Percentiles rank a stretch among this genome's conserved stretches.
Evolutionary conservation across 2,797 vertebrate genomes (phyloP).

Genomic region (Microhierax caerulescens): DNA sequence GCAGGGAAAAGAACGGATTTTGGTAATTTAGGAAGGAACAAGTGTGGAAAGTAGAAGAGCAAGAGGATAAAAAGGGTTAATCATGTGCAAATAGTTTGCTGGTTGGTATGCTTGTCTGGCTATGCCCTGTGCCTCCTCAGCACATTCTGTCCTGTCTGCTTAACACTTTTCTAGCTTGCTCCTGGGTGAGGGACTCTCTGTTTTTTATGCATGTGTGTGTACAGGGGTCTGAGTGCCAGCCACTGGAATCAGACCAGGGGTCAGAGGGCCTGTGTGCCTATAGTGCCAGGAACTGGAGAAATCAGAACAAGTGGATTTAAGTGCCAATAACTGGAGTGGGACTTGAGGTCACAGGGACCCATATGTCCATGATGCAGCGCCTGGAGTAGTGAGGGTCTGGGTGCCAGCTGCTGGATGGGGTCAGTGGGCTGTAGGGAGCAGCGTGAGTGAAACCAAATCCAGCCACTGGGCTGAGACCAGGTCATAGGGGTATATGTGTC

Average conservation of each 20-base stretch:
- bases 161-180: not conserved
- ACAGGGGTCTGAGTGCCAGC: not conserved
- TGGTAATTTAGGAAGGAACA: not conserved
- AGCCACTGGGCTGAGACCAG: not conserved
- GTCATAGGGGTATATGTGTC: not conserved
- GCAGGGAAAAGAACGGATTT: not conserved
- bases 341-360: not conserved
- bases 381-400: not conserved
- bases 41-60: not conserved
- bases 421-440: accelerated
- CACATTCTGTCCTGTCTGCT: not conserved
- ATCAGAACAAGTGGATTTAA: not conserved
- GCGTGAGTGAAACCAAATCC: not conserved
- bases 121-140: not conserved
- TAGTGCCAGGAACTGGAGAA: not conserved
- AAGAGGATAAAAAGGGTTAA: not conserved
- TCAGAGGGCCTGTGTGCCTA: not conserved
- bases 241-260: not conserved
- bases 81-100: not conserved
- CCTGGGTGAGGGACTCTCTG: not conserved
- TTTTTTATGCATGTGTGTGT: not conserved
- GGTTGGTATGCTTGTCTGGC: not conserved
- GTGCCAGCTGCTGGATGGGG: not conserved
- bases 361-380: too few species aligned
- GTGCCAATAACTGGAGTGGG: not conserved